Evolutionary conservation across 2,113 vertebrate genomes (phyloP).

Genomic region (Chiloscyllium plagiosum): DNA sequence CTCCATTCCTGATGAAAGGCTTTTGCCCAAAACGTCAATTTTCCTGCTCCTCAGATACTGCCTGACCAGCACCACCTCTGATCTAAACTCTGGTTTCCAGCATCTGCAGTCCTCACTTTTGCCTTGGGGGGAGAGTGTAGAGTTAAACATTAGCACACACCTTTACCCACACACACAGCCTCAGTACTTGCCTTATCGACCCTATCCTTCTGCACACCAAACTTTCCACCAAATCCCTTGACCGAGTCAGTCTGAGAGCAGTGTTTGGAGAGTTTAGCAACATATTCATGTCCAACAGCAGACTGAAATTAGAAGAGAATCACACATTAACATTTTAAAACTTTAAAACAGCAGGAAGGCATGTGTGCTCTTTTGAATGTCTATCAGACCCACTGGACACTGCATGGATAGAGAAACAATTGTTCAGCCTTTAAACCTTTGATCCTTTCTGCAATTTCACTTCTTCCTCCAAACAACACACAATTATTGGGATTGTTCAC

Average conservation of each 20-base stretch:
- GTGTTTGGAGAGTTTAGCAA: constrained; percentile 80
- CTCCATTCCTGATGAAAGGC: too few species aligned
- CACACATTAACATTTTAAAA: not conserved
- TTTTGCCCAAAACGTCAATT: too few species aligned
- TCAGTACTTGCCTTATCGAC: constrained; percentile 77
- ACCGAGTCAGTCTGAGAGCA: constrained; percentile 88
- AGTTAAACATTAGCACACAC: not conserved
- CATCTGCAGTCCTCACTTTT: too few species aligned
- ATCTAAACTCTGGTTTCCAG: too few species aligned
- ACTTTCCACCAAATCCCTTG: constrained; percentile 91
- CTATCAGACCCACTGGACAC: not conserved
- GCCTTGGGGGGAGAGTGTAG: not conserved
- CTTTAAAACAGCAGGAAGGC: not conserved
- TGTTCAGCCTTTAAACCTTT: not conserved
- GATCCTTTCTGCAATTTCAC: not conserved
- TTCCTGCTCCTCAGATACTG: too few species aligned
- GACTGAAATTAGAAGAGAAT: constrained; percentile 57
- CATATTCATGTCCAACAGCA: constrained; percentile 91
- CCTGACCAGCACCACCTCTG: too few species aligned
- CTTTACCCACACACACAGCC: not conserved
- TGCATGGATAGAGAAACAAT: not conserved
- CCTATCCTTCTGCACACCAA: constrained; percentile 81
- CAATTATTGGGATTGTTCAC: not conserved
- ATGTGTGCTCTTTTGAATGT: not conserved
- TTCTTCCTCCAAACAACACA: not conserved